phyloP scores from a whole-genome alignment of 2,888 invertebrate genomes.

The Acholoe squamosa region DNA sequence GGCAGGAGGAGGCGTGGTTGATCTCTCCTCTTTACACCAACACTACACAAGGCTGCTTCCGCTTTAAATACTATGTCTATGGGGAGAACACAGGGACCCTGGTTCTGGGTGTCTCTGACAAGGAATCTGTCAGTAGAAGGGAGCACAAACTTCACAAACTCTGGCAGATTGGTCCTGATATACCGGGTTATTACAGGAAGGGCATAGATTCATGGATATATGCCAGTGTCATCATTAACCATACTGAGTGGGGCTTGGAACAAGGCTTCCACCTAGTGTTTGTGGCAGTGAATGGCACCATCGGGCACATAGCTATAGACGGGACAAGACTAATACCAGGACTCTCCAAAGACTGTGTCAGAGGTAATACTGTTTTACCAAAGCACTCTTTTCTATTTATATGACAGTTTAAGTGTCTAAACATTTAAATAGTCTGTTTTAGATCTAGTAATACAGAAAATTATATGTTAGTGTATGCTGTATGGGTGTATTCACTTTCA shows the following conservation, averaged over 20 bases:
- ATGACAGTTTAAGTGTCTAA: too few species aligned
- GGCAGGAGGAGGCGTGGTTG: background rate
- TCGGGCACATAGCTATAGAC: background rate
- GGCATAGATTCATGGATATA: background rate
- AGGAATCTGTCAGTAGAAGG: background rate
- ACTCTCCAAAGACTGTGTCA: background rate
- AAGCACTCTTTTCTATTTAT: too few species aligned
- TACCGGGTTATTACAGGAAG: too few species aligned
- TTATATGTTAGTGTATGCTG: too few species aligned
- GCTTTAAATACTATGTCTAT: constrained; percentile 31
- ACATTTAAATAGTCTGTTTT: too few species aligned
- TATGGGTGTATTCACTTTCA: too few species aligned
- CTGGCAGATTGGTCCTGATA: background rate
- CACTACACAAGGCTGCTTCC: background rate
- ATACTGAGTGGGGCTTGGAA: background rate
- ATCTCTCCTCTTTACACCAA: background rate
- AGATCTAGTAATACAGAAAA: too few species aligned
- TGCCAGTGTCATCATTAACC: background rate
- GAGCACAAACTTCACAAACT: too few species aligned
- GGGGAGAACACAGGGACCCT: background rate
- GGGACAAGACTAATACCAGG: background rate
- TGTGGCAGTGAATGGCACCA: background rate
- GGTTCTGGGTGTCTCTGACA: background rate
- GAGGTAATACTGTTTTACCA: background rate
- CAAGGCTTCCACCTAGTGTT: background rate